Evolutionary conservation across 2,888 invertebrate genomes (phyloP).

Genomic region (Plemyria rubiginata): DNA sequence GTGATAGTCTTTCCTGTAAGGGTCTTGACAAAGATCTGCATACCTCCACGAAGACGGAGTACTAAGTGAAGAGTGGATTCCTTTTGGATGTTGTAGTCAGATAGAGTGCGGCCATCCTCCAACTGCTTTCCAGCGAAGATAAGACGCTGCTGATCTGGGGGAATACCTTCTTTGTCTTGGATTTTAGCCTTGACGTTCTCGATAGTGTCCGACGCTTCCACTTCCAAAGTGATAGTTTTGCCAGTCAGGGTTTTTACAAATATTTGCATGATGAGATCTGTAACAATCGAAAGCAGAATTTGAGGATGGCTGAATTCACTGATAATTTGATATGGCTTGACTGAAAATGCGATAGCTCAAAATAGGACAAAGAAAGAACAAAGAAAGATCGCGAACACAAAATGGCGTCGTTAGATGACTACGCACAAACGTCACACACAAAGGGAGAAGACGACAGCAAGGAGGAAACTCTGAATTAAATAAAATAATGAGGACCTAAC

Average conservation of each 20-base stretch:
- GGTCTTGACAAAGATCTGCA: slow-evolving; percentile 74
- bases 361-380: slow-evolving; percentile 51
- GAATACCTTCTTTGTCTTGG: slow-evolving; percentile 71
- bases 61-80: slow-evolving; percentile 69
- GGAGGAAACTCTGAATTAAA: slow-evolving; percentile 16
- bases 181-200: slow-evolving; percentile 73
- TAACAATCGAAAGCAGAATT: slow-evolving; percentile 53
- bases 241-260: slow-evolving; percentile 65
- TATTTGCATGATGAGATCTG: slow-evolving; percentile 69
- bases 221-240: slow-evolving; percentile 65
- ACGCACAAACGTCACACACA: slow-evolving; percentile 37
- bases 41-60: slow-evolving; percentile 66
- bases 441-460: slow-evolving; percentile 8
- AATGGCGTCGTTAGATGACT: slow-evolving; percentile 65
- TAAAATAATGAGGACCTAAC: neutral
- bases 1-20: slow-evolving; percentile 73
- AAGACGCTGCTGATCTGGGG: slow-evolving; percentile 68
- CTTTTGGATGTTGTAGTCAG: slow-evolving; percentile 72
- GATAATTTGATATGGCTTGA: slow-evolving; percentile 49
- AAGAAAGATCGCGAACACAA: slow-evolving; percentile 74
- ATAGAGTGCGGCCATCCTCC: slow-evolving; percentile 68
- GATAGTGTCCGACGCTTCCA: slow-evolving; percentile 68
- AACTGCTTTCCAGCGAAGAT: slow-evolving; percentile 70
- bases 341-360: slow-evolving; percentile 37
- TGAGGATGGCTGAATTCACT: slow-evolving; percentile 47